These are phyloP conservation scores for Pristionchus maxplancki DNA, from an alignment of 2,888 invertebrate genomes.

Conservation along the genomic window DNA sequence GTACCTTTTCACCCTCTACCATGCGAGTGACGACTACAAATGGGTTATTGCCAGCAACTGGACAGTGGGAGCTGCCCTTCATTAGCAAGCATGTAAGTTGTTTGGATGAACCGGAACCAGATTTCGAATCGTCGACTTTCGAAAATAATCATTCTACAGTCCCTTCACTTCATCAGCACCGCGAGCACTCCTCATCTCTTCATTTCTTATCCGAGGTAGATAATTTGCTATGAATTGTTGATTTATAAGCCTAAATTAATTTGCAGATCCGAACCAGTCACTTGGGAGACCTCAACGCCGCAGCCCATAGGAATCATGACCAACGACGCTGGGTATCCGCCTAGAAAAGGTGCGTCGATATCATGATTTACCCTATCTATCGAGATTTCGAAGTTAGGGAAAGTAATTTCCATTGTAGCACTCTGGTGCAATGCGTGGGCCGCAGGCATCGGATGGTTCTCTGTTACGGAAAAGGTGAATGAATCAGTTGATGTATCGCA, in stretches of 20 bases:
- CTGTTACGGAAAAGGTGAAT: constrained; percentile 48
- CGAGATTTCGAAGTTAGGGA: not conserved
- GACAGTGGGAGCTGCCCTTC: constrained; percentile 52
- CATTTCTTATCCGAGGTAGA: constrained; percentile 46
- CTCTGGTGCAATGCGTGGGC: constrained; percentile 52
- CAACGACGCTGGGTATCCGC: constrained; percentile 30
- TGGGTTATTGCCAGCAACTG: constrained; percentile 36
- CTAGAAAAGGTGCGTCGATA: constrained; percentile 32
- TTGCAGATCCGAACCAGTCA: not conserved
- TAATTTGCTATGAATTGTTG: not conserved
- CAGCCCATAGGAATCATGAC: constrained; percentile 49
- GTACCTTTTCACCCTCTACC: not conserved
- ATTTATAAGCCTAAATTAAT: not conserved
- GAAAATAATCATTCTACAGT: not conserved
- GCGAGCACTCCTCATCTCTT: constrained; percentile 41
- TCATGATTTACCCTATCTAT: not conserved
- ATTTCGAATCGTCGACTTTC: not conserved
- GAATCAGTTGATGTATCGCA: no score
- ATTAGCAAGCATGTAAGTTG: constrained; percentile 21
- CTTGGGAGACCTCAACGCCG: constrained; percentile 18
- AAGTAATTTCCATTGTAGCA: not conserved
- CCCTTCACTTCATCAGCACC: constrained; percentile 47
- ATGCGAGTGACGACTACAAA: constrained; percentile 37
- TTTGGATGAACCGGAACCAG: not conserved
- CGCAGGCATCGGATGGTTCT: constrained; percentile 50